Percentiles rank a stretch among this genome's conserved stretches.
Conservation (phyloP, 2,888 invertebrate genomes). For the Mesorhabditis spiculigera region DNA sequence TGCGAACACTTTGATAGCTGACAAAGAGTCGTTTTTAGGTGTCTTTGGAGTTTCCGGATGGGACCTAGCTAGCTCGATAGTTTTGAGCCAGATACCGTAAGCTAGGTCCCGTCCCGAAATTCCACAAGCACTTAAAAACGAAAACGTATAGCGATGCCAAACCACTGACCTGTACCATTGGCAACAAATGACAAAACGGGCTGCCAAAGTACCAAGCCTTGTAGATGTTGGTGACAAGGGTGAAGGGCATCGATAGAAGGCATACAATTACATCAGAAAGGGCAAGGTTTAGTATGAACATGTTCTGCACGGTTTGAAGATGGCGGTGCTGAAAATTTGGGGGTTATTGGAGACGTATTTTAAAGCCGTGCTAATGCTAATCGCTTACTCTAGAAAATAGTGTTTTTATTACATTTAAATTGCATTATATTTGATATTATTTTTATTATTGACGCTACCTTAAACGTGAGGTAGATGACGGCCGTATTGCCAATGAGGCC, state of each 20-base stretch:
- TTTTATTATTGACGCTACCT: neutral
- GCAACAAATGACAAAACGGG: slow-evolving; percentile 82
- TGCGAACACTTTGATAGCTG: too few relatives aligned
- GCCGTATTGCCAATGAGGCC: slow-evolving; percentile 40
- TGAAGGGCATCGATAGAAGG: slow-evolving; percentile 88
- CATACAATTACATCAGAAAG: slow-evolving; percentile 88
- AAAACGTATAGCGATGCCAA: too few relatives aligned
- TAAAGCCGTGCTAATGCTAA: too few relatives aligned
- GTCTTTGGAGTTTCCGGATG: too few relatives aligned
- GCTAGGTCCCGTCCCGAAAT: too few relatives aligned
- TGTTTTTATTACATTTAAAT: neutral
- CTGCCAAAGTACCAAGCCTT: slow-evolving; percentile 87
- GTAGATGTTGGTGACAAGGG: slow-evolving; percentile 86
- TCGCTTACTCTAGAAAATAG: too few relatives aligned
- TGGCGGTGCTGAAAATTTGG: slow-evolving; percentile 23
- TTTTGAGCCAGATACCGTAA: too few relatives aligned
- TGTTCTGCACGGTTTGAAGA: slow-evolving; percentile 66
- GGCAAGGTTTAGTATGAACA: slow-evolving; percentile 91
- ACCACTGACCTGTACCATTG: slow-evolving; percentile 75
- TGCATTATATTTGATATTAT: neutral
- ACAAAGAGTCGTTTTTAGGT: too few relatives aligned
- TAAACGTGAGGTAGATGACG: slow-evolving; percentile 10
- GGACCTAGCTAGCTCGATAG: too few relatives aligned
- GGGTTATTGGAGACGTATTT: neutral
- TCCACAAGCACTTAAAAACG: too few relatives aligned